Evolutionary conservation across 2,888 invertebrate species (phyloP).

Genomic region (Scelioninae gen. 2): DNA sequence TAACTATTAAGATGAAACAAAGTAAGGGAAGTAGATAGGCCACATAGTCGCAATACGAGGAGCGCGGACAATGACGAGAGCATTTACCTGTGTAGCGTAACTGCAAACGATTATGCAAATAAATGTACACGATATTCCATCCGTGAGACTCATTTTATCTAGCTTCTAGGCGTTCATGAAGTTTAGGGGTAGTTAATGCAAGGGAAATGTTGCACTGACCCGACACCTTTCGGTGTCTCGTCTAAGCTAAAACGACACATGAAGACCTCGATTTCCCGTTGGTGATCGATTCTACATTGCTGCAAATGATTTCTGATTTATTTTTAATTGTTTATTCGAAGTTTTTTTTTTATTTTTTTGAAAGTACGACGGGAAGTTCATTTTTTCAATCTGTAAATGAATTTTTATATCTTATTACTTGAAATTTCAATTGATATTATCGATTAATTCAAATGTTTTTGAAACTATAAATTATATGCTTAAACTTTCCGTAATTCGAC

Average conservation of each 20-base stretch:
- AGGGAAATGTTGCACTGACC: too few species aligned
- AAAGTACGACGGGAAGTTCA: neutral
- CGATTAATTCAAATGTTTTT: neutral
- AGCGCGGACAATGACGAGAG: conserved; percentile 16
- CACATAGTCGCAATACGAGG: conserved; percentile 44
- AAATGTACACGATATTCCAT: conserved; percentile 52
- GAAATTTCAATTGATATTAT: neutral
- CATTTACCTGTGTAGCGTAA: conserved; percentile 42
- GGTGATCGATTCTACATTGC: neutral
- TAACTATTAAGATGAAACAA: conserved; percentile 41
- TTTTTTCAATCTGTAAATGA: neutral
- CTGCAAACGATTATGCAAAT: conserved; percentile 30
- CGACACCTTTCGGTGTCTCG: too few species aligned
- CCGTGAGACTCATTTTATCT: conserved; percentile 40
- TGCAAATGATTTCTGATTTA: neutral
- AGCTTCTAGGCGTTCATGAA: conserved; percentile 37
- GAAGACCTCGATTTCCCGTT: too few species aligned
- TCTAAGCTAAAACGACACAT: too few species aligned
- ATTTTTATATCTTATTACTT: neutral
- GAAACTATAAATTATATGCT: neutral
- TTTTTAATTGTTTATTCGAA: neutral
- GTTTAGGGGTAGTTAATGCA: neutral
- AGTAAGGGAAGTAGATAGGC: conserved; percentile 44
- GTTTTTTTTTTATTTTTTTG: neutral
- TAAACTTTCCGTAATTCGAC: conserved; percentile 2